Conservation (phyloP, 1,140 invertebrate species). For the Parapsyche elsis region DNA sequence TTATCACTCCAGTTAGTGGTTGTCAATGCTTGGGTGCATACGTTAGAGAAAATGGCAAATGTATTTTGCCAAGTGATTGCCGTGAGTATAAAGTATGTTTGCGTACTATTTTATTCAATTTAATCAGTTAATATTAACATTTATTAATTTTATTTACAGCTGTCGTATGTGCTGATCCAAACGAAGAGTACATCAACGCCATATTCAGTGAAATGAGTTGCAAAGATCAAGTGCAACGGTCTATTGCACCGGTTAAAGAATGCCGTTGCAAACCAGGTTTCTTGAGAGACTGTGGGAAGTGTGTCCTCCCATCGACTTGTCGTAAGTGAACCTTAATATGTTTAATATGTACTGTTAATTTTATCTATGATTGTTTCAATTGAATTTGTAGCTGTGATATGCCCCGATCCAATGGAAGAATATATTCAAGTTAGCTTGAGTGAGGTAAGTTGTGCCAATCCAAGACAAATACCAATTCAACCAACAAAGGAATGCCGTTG, state of each 20-base stretch:
- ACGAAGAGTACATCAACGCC: conserved; percentile 27
- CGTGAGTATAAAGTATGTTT: conserved; percentile 14
- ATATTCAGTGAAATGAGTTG: conserved; percentile 22
- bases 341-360: not conserved
- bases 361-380: not conserved
- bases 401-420: conserved; percentile 13
- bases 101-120: not conserved
- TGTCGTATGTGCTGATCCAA: conserved; percentile 3
- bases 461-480: not conserved
- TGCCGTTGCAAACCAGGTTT: conserved; percentile 22
- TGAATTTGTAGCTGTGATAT: conserved; percentile 2
- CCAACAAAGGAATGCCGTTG: conserved; percentile 25
- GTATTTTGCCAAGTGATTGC: conserved; percentile 13
- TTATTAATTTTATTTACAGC: conserved; percentile 6
- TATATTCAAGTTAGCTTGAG: not conserved
- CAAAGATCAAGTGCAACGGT: not conserved
- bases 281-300: conserved; percentile 8
- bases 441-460: conserved; percentile 5
- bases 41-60: conserved; percentile 18
- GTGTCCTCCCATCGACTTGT: not conserved
- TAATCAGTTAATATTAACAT: not conserved
- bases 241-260: conserved; percentile 11
- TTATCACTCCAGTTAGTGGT: not conserved
- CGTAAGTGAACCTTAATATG: not conserved
- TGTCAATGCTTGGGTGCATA: conserved; percentile 4